Percentiles rank a stretch among this genome's conserved stretches.
Evolutionary conservation across 2,888 invertebrate species (phyloP).

Genomic region (Ormyrus pomaceus): DNA sequence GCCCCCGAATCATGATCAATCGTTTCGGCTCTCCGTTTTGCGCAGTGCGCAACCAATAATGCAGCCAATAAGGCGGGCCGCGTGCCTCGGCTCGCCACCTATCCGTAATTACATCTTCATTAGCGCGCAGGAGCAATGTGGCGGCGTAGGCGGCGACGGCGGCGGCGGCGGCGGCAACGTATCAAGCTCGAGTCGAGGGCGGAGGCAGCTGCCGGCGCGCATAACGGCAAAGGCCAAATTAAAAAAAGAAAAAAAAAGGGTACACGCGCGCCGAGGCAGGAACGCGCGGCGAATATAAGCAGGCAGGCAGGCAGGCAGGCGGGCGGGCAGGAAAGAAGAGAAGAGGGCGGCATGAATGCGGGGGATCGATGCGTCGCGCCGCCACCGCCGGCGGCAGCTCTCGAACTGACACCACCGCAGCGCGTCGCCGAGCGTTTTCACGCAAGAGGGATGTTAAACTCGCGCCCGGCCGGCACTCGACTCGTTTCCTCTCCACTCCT

Average conservation of each 20-base stretch:
- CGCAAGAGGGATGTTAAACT: constrained; percentile 54
- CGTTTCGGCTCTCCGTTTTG: too few species aligned
- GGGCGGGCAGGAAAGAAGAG: constrained; percentile 17
- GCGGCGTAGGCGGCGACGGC: constrained; percentile 49
- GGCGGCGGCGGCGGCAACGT: background rate
- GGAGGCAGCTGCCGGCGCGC: background rate
- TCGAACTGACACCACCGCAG: constrained; percentile 63
- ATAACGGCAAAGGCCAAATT: background rate
- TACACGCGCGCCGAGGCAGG: background rate
- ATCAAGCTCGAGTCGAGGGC: background rate
- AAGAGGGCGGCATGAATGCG: constrained; percentile 59
- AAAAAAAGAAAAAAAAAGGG: background rate
- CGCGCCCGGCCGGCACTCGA: background rate
- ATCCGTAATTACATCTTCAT: constrained; percentile 75
- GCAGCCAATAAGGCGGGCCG: constrained; percentile 67
- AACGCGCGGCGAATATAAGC: constrained; percentile 48
- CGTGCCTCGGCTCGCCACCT: constrained; percentile 61
- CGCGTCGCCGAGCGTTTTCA: constrained; percentile 50
- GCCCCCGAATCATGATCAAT: background rate
- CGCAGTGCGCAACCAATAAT: constrained; percentile 66
- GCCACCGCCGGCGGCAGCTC: constrained; percentile 65
- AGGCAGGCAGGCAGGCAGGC: constrained; percentile 4
- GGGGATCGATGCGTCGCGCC: constrained; percentile 74
- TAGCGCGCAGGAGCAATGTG: constrained; percentile 68
- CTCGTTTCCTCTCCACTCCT: background rate